Evolutionary conservation across 2,113 vertebrate species (phyloP), one percentile per base, ranked within the genome.

Genomic region (Sander lucioperca): DNA sequence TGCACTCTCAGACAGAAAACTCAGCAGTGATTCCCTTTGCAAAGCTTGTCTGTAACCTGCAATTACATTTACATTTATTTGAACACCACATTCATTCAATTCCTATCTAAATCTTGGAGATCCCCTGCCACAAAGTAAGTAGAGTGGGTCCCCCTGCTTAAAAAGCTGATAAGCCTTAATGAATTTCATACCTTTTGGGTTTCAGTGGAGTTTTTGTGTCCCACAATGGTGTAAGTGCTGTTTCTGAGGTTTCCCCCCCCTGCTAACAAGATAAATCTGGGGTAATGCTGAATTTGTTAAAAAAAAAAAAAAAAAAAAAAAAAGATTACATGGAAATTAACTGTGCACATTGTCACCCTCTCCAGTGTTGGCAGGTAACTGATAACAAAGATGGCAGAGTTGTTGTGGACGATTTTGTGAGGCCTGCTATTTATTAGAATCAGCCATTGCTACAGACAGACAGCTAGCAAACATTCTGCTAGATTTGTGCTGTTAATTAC

Each of bases 1-100:
- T 21, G 51, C 33, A 43, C 58, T 53, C 16, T 50, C 48, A 63
- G 61, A 50, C 71, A 89, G 79, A 67, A 82, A 77, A 68, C 16
- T 65, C 30, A 58, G 47, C 13, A 25, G 56, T 7, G 13, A 69
- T 54, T 48, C 25, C 12, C 74, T 57, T 57, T 63, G 16, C 11
- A 50, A 9, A 66, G 2, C 3, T 33, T 47, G 11, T 36, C 43
- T 36, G 30, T 36, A 50, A 36, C 36, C 25, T 73, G 10, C 11
- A 21, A 68, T 21, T 11, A 63, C 27, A 48, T 57, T 21, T 11
- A 63, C 27, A 48, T 57, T 30, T 47, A 12, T 57, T 43, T 72
- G 0, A 67, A 71, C 4, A 50, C 0, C 15, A 23, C 21, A 65
- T 50, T 27, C 19, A 67, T 30, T 47, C 2, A 30, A 3, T 50